Base-by-base conservation (phyloP, 2,888 invertebrate species). In the Aquatica leii region DNA sequence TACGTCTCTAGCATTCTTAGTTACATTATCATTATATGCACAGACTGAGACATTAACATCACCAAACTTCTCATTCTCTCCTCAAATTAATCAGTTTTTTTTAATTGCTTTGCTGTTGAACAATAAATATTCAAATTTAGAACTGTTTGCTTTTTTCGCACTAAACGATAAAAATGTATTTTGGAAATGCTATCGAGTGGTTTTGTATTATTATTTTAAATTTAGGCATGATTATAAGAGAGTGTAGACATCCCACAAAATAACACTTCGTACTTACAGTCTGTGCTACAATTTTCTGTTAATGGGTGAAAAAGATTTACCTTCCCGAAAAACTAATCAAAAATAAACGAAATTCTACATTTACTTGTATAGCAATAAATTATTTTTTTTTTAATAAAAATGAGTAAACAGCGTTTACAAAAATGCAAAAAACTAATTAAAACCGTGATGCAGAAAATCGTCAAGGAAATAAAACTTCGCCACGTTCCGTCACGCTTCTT, bases 41-140 rank as follows among this genome's bases (percentile, higher is more conserved):
- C 31, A 31, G 31, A 31, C 31, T 31, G 31, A 9, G 9, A 31
- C 31, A 31, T 31, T 31, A 31, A 31, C 9, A 6, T 31, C 31
- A 31, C 9, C 31, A 31, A 31, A 4, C 4, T 31, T 31, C 31
- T 31, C 31, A 9, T 31, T 31, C 31, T 31, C 31, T 31, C 9
- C 31, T 31, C 31, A 9, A 31, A 4, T 31, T 6, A 31, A 9
- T 4, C 31, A 6, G 31, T 57, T 52, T 18, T 53, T 63, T 56
- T 63, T 65, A 68, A 67, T 65, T 54, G 69, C 68, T 70, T 68
- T 67, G 62, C 59, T 68, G 57, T 63, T 58, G 43, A 37, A 54
- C 51, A 34, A 15, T 54, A 54, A 31, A 31, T 4, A 31, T 31
- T 31, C 31, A 31, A 9, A 31, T 31, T 31, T 31, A 4, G 31